Evolutionary conservation across 2,797 vertebrate species (phyloP).

Genomic region (Antennarius maculatus): DNA sequence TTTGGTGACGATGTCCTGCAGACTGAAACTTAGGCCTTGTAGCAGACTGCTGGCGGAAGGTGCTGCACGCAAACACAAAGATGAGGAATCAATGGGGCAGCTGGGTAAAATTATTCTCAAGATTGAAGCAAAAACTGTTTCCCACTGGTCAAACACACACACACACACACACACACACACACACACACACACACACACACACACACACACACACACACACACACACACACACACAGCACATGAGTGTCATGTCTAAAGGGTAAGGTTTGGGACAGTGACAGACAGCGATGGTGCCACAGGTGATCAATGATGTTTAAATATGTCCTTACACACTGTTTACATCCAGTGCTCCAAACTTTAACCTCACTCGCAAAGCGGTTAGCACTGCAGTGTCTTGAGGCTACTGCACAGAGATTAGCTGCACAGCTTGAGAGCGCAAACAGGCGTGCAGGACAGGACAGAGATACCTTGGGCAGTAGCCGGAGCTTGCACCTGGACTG

Average conservation of each 20-base stretch:
- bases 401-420: slow-evolving; percentile 45
- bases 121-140: slow-evolving; percentile 3
- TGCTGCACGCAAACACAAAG: slow-evolving; percentile 72
- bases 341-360: slow-evolving; percentile 33
- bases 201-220: slow-evolving; percentile 37
- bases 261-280: slow-evolving; percentile 47
- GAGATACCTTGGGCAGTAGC: slow-evolving; percentile 82
- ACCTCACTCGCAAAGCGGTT: slow-evolving; percentile 24
- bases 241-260: slow-evolving; percentile 49
- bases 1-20: slow-evolving; percentile 95
- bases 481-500: slow-evolving; percentile 82
- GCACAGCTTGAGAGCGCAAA: slow-evolving; percentile 62
- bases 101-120: slow-evolving; percentile 1
- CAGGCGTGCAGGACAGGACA: slow-evolving; percentile 70
- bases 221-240: slow-evolving; percentile 30
- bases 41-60: slow-evolving; percentile 95
- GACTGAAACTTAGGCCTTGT: slow-evolving; percentile 97
- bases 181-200: slow-evolving; percentile 28
- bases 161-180: slow-evolving; percentile 32
- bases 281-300: slow-evolving; percentile 64
- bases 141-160: slow-evolving; percentile 8
- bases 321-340: slow-evolving; percentile 56
- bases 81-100: slow-evolving; percentile 14
- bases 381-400: slow-evolving; percentile 48
- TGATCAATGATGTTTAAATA: slow-evolving; percentile 64